Evolutionary conservation across 2,113 vertebrate species (phyloP).

Genomic region (Vulpes ferrilata): DNA sequence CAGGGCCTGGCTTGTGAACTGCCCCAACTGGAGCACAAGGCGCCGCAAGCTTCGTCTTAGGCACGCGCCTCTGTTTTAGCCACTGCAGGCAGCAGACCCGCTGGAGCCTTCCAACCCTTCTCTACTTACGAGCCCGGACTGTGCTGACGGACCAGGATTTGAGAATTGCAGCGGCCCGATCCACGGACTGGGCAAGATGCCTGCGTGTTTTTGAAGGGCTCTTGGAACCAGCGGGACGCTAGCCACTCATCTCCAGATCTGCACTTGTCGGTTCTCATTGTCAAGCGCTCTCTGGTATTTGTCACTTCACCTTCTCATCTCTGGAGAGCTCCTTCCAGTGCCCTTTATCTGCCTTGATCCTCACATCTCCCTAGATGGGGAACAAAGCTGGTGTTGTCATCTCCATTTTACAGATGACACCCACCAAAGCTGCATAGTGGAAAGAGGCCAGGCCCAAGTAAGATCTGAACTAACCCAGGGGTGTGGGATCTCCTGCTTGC

Average conservation of each 20-base stretch:
- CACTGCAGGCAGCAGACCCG: accelerated
- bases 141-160: accelerated
- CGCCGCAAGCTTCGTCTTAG: accelerated
- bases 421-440: not conserved
- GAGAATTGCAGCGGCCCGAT: accelerated
- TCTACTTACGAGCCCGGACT: accelerated
- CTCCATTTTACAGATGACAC: not conserved
- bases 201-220: not conserved
- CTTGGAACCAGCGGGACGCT: not conserved
- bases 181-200: not conserved
- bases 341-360: not conserved
- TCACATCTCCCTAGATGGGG: not conserved
- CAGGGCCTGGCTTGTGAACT: not conserved
- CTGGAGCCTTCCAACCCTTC: accelerated
- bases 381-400: not conserved
- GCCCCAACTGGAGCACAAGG: accelerated
- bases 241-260: accelerated
- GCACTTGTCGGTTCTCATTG: not conserved
- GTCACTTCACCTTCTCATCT: not conserved
- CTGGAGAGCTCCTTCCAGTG: not conserved
- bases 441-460: not conserved
- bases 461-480: not conserved
- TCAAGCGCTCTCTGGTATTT: not conserved
- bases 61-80: accelerated
- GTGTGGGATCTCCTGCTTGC: not conserved